Evolutionary conservation across 2,797 vertebrate genomes (phyloP), one percentile per base, ranked within the genome.

Genomic region (Limnodromus scolopaceus): DNA sequence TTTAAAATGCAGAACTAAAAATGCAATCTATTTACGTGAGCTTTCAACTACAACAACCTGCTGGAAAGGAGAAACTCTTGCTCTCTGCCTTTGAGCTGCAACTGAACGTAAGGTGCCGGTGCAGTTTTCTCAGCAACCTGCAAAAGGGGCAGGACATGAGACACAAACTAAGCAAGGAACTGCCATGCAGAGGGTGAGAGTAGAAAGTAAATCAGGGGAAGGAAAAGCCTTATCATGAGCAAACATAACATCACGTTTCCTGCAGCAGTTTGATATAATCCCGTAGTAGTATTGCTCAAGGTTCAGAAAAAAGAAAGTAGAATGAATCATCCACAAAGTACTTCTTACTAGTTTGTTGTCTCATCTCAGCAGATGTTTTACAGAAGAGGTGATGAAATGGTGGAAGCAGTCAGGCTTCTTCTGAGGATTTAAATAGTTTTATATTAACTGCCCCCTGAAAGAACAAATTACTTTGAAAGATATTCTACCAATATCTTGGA

Each of bases 1-100:
- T 70, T 65, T 49, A 30, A 84, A 70, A 53, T 53, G 39, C 34
- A 77, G 32, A 41, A 34, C 17, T 49, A 43, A 49, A 64, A 54
- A 16, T 20, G 11, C 0, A 0, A 34, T 32, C 19, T 61, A 12
- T 41, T n/a, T 32, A 45, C 32, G 28, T 46, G 39, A 69, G 3
- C 30, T 65, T 65, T 80, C 51, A 76, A 61, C 36, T 63, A 43
- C 24, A 24, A 20, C 10, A 68, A 28, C 17, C 8, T 63, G 18
- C 30, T 28, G 9, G 43, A 84, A 69, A 46, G n/a, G 30, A 3
- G 8, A 63, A 88, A 39, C 30, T 34, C 23, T 57, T 51, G n/a
- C 28, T 57, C 28, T 45, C 25, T 68, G 36, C 11, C 16, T 66
- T 48, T 60, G 30, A 49, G 28, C 16, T 63, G 48, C 28, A 55